phyloP scores from a whole-genome alignment of 2,113 vertebrate genomes.

The Cairina moschata region DNA sequence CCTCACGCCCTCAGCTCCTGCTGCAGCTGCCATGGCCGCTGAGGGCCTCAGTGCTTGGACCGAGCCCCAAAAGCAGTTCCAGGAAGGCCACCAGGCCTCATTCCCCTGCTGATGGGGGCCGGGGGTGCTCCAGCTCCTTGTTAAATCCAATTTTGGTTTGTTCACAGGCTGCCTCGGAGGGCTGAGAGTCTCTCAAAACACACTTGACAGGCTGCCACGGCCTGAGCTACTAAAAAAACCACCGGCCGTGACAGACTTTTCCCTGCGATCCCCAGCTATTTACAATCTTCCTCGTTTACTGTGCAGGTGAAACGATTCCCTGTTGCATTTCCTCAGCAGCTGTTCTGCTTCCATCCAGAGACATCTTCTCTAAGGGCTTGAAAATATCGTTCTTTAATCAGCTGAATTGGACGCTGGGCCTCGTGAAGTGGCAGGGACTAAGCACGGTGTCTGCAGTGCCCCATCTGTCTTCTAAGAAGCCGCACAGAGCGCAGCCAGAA shows the following conservation, averaged over 20 bases:
- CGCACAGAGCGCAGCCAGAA: neutral
- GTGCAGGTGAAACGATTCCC: neutral
- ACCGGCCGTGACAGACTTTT: neutral
- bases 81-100: neutral
- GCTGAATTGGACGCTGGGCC: neutral
- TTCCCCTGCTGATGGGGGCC: neutral
- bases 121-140: neutral
- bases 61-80: neutral
- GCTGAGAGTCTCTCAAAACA: neutral
- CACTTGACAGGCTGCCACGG: neutral
- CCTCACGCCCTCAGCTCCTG: neutral
- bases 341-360: neutral
- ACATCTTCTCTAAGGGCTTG: neutral
- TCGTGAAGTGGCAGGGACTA: neutral
- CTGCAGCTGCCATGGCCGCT: neutral
- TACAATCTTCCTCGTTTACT: neutral
- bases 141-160: neutral
- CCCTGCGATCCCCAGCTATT: neutral
- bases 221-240: neutral
- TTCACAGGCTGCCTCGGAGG: neutral
- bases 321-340: neutral
- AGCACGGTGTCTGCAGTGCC: slow-evolving; percentile 6
- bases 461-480: slow-evolving; percentile 35
- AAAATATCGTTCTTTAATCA: neutral
- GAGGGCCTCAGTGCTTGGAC: neutral